These are phyloP conservation scores for Enteromius argenteus DNA, from an alignment of 2,797 vertebrate genomes.

Conservation along the genomic window DNA sequence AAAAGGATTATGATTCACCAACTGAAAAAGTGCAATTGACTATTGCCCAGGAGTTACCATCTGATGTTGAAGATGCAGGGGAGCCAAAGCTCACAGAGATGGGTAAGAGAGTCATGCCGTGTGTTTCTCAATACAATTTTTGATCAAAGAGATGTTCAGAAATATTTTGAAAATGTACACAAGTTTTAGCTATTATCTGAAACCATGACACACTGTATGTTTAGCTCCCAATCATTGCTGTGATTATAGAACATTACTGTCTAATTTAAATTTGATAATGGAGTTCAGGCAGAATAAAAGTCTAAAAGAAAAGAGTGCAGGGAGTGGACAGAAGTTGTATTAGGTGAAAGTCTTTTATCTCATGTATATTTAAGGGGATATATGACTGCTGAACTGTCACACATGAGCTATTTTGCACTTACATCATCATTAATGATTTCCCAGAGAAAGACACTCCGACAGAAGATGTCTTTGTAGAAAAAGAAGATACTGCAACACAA, in stretches of 20 bases:
- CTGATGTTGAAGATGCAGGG: not conserved
- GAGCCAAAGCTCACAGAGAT: not conserved
- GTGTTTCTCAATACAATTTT: not conserved
- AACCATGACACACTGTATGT: too few species aligned
- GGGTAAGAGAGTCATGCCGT: not conserved
- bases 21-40: conserved; percentile 57
- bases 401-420: not conserved
- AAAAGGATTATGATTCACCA: conserved; percentile 42
- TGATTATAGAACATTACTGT: not conserved
- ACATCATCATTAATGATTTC: not conserved
- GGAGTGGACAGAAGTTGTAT: not conserved
- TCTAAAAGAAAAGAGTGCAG: not conserved
- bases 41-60: conserved; percentile 37
- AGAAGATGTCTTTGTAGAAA: not conserved
- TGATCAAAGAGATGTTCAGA: not conserved
- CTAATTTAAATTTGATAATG: not conserved
- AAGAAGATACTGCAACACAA: conserved; percentile 35
- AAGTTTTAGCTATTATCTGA: not conserved
- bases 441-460: conserved; percentile 24
- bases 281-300: not conserved
- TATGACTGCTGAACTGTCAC: not conserved
- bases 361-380: not conserved
- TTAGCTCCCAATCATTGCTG: not conserved
- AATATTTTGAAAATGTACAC: not conserved
- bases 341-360: not conserved